phyloP scores from a whole-genome alignment of 2,113 vertebrate genomes.

The Percina caprodes region DNA sequence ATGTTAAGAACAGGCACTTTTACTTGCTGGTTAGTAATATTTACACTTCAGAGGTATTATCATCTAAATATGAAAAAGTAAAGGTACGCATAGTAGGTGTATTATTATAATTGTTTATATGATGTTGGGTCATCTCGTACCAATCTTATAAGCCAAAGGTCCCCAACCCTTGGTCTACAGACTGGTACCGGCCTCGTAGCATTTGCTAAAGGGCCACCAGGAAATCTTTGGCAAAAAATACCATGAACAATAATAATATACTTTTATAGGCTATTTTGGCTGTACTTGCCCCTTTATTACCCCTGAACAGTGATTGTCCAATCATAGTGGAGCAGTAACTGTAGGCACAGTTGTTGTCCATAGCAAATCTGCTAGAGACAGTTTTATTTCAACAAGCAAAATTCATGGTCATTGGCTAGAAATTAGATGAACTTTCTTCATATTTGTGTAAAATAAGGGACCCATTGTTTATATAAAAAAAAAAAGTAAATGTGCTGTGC shows the following conservation, averaged over 20 bases:
- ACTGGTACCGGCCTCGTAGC: background rate
- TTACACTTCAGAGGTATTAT: background rate
- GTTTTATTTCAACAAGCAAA: background rate
- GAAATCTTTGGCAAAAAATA: background rate
- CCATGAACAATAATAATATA: background rate
- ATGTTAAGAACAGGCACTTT: background rate
- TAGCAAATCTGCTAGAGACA: background rate
- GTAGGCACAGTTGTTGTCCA: background rate
- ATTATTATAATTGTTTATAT: no score
- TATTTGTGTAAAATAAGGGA: background rate
- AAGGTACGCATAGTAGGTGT: background rate
- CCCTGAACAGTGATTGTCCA: background rate
- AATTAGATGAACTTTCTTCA: background rate
- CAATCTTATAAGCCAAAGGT: background rate
- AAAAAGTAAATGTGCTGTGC: background rate
- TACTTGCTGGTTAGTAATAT: background rate
- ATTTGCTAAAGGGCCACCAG: background rate
- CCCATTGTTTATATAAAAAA: background rate
- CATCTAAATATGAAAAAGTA: background rate
- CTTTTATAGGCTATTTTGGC: background rate
- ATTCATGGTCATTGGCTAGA: background rate
- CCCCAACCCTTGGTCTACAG: background rate
- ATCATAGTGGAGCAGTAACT: background rate
- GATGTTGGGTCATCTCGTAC: background rate
- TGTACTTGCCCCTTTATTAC: background rate